Percentiles rank a stretch among this genome's conserved stretches.
These are phyloP conservation scores for Pinna nobilis DNA, from an alignment of 1,140 invertebrate species.

Conservation along the genomic window DNA sequence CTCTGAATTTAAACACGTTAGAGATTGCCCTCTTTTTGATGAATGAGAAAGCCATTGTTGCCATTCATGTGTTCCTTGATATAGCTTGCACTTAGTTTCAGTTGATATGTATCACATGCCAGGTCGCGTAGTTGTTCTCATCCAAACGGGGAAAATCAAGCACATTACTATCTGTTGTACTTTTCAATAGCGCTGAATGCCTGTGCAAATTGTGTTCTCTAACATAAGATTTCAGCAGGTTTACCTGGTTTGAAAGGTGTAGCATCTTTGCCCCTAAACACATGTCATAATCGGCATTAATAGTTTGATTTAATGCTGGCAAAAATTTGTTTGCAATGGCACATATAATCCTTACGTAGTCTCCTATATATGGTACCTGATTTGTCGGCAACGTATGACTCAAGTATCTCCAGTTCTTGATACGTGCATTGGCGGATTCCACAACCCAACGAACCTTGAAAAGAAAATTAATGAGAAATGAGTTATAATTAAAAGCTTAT, in stretches of 20 bases:
- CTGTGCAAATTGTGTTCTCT: background rate
- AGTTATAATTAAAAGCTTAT: background rate
- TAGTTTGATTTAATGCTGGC: background rate
- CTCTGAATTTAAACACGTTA: background rate
- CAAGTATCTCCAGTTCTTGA: constrained; percentile 37
- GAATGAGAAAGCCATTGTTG: background rate
- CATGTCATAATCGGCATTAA: background rate
- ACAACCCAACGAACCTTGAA: constrained; percentile 41
- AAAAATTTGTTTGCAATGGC: constrained; percentile 26
- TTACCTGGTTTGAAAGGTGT: background rate
- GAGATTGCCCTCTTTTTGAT: background rate
- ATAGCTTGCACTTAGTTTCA: background rate
- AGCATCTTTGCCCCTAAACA: constrained; percentile 6
- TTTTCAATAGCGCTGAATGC: background rate
- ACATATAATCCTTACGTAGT: constrained; percentile 33
- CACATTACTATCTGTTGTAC: background rate
- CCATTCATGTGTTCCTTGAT: constrained; percentile 1
- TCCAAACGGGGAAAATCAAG: constrained; percentile 5
- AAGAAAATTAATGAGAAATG: background rate
- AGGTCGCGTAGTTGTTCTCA: background rate
- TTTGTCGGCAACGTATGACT: background rate
- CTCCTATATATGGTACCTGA: constrained; percentile 36
- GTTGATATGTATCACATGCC: constrained; percentile 1
- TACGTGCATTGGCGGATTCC: constrained; percentile 39
- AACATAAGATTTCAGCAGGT: background rate